A percentile compares a stretch with the other conserved stretches of the same genome.
These are phyloP conservation scores for Neolamprologus brichardi DNA, from an alignment of 2,113 vertebrate genomes.

Conservation along the genomic window DNA sequence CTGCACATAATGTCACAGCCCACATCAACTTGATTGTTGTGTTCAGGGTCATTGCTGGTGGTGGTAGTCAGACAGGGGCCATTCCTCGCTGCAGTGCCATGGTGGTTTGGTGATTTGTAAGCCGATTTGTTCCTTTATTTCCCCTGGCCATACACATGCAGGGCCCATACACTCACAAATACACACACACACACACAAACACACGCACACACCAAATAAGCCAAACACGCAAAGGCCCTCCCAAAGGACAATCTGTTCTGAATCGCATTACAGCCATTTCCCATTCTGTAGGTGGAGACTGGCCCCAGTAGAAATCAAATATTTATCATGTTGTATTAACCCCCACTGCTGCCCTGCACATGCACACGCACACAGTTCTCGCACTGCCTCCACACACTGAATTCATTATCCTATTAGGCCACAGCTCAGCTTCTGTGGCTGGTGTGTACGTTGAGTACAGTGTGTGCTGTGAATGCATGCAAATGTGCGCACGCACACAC, in stretches of 20 bases:
- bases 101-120: constrained; percentile 68
- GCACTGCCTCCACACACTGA: constrained; percentile 45
- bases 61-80: constrained; percentile 55
- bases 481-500: not conserved
- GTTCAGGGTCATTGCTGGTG: constrained; percentile 52
- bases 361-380: not conserved
- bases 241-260: constrained; percentile 70
- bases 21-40: constrained; percentile 31
- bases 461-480: not conserved
- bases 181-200: not conserved
- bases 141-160: constrained; percentile 63
- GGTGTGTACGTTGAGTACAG: constrained; percentile 3
- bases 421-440: constrained; percentile 46
- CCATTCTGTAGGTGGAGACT: constrained; percentile 69
- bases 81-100: constrained; percentile 24
- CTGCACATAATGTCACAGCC: constrained; percentile 24
- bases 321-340: constrained; percentile 75
- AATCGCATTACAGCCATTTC: constrained; percentile 73
- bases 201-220: constrained; percentile 23
- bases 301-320: constrained; percentile 74
- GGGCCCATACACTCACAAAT: constrained; percentile 22
- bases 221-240: constrained; percentile 56
- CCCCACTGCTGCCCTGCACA: constrained; percentile 52
- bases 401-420: constrained; percentile 71
- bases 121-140: constrained; percentile 73